Percentiles rank a stretch among this genome's conserved stretches.
Evolutionary conservation across 1,140 invertebrate species (phyloP).

Genomic region (Akabosia matsudoensis): DNA sequence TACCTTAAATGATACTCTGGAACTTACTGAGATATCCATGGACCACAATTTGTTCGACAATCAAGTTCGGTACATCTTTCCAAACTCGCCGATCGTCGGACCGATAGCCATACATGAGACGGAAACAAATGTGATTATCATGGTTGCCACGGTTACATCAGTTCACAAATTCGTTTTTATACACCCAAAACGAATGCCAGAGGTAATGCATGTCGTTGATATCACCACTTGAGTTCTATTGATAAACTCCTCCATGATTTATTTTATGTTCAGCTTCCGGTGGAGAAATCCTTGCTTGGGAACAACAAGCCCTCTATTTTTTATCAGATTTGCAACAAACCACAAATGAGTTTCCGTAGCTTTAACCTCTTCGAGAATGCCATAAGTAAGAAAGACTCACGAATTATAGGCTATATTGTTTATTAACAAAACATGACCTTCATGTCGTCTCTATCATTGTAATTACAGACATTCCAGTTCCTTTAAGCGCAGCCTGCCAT

Average conservation of each 20-base stretch:
- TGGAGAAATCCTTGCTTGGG: neutral
- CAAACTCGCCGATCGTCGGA: constrained; percentile 44
- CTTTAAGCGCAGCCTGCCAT: constrained; percentile 33
- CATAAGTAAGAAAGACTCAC: constrained; percentile 38
- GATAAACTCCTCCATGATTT: too few relatives aligned
- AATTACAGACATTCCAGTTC: constrained; percentile 41
- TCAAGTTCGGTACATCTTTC: constrained; percentile 44
- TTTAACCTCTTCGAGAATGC: constrained; percentile 40
- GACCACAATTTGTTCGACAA: constrained; percentile 44
- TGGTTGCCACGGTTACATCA: constrained; percentile 43
- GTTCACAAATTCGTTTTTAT: constrained; percentile 42
- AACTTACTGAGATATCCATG: constrained; percentile 42
- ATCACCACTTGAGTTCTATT: too few relatives aligned
- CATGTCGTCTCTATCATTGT: constrained; percentile 24
- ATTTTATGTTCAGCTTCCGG: neutral
- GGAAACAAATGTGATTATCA: constrained; percentile 34
- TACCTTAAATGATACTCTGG: constrained; percentile 42
- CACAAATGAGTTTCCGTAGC: constrained; percentile 33
- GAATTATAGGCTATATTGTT: neutral
- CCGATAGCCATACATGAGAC: constrained; percentile 45
- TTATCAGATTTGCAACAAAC: constrained; percentile 34
- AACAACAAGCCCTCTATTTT: constrained; percentile 43
- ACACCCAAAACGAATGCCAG: constrained; percentile 36
- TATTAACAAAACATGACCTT: neutral
- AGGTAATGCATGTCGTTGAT: constrained; percentile 21